These are phyloP conservation scores for Sphyrna mokarran DNA, from an alignment of 2,113 vertebrate species.

Conservation along the genomic window DNA sequence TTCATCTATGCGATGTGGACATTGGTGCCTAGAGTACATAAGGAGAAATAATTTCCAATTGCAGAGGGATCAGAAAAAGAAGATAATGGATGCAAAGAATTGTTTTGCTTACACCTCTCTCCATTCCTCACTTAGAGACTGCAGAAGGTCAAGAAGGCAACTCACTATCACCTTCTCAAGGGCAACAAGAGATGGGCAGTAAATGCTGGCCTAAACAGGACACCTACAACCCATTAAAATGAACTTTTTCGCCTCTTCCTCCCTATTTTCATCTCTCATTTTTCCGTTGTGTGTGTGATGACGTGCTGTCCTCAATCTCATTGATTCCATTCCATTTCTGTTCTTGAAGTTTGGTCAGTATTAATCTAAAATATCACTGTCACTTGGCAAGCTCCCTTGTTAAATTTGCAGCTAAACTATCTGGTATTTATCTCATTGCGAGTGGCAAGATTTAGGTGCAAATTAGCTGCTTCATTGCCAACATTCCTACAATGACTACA, in stretches of 20 bases:
- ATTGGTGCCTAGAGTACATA: too few species aligned
- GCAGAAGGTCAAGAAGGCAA: too few species aligned
- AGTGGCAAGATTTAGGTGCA: neutral
- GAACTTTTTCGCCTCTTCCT: neutral
- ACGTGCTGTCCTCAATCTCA: neutral
- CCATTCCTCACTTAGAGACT: neutral
- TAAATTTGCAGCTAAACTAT: neutral
- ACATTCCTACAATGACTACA: neutral
- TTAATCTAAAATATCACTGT: neutral
- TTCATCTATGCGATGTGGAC: too few species aligned
- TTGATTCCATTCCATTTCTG: neutral
- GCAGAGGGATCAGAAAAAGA: too few species aligned
- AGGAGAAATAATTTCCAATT: too few species aligned
- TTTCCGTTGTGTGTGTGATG: neutral
- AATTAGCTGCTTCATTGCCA: neutral
- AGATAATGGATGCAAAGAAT: neutral
- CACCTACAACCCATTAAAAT: too few species aligned
- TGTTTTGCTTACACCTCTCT: neutral
- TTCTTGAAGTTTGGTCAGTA: neutral
- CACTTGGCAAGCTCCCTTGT: neutral
- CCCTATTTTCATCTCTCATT: neutral
- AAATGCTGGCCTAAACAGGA: too few species aligned
- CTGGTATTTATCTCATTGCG: neutral
- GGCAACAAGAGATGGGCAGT: too few species aligned
- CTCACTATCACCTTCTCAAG: too few species aligned